Evolutionary conservation across 2,888 invertebrate species (phyloP), one percentile per base, ranked within the genome.

Genomic region (Graphium colonna): DNA sequence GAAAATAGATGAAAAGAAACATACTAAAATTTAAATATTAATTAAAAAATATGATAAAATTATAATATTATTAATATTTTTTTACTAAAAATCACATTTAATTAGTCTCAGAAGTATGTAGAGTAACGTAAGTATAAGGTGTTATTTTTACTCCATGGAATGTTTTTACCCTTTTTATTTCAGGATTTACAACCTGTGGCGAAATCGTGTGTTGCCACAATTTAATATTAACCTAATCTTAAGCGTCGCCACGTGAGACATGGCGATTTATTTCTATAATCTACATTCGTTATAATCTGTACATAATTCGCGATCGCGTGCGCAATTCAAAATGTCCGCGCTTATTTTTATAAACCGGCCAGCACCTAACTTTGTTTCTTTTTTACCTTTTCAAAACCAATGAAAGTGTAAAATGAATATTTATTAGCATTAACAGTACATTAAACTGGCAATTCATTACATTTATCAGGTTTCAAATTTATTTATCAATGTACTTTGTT

Each of bases 201-300:
- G 5, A 21, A 21, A 21, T 21, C 21, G 21, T 21, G 21, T 21
- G 21, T 21, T 21, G 5, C 3, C 21, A 21, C 21, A 3, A 21
- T 21, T 21, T 21, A 21, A 21, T 21, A 21, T 21, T 12, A 36
- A 10, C n/a, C 10, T 12, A 36, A 36, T 12, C 12, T 12, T 4
- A 36, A 3, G 2, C 39, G 33, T 43, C 10, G 21, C 12, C 21
- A 21, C 21, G 21, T 21, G 21, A 21, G 21, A 21, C 21, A 21
- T 21, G 31, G 43, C 47, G 18, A 16, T 51, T 55, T 46, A 5
- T 21, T 21, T 21, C 21, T 56, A 49, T 49, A 52, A 56, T 56
- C 56, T 45, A 45, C 56, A 38, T 52, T 41, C 28, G 16, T 57
- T 51, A 49, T 51, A 54, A 54, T 54, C 49, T 53, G 44, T 44